These are phyloP conservation scores for Oreohelix idahoensis DNA, from an alignment of 1,140 invertebrate species.

Conservation along the genomic window DNA sequence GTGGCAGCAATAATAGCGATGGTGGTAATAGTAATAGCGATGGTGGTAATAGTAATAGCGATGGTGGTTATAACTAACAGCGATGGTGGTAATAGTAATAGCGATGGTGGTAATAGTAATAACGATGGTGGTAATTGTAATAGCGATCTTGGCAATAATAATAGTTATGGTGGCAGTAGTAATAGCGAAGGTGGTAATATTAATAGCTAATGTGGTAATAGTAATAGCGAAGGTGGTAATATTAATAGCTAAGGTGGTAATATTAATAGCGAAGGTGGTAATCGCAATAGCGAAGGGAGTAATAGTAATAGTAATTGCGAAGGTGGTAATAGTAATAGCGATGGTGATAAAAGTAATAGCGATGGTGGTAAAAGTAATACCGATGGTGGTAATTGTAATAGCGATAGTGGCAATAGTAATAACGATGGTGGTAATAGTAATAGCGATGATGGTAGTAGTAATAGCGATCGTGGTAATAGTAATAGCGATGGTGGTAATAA, in stretches of 20 bases:
- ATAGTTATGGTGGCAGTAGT: neutral
- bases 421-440: neutral
- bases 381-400: neutral
- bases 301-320: neutral
- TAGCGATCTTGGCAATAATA: neutral
- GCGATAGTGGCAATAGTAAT: neutral
- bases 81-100: neutral
- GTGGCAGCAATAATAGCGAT: neutral
- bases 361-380: neutral
- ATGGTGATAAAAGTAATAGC: neutral
- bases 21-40: neutral
- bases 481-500: neutral
- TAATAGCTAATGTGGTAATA: neutral
- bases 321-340: neutral
- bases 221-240: neutral
- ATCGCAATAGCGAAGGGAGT: neutral
- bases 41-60: neutral
- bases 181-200: neutral
- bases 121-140: neutral
- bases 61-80: neutral
- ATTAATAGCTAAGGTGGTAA: neutral
- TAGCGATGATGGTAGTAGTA: neutral
- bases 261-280: neutral
- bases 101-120: neutral
- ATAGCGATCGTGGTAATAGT: neutral